Evolutionary conservation across 2,888 invertebrate genomes (phyloP).

Genomic region (Zootermopsis nevadensis): DNA sequence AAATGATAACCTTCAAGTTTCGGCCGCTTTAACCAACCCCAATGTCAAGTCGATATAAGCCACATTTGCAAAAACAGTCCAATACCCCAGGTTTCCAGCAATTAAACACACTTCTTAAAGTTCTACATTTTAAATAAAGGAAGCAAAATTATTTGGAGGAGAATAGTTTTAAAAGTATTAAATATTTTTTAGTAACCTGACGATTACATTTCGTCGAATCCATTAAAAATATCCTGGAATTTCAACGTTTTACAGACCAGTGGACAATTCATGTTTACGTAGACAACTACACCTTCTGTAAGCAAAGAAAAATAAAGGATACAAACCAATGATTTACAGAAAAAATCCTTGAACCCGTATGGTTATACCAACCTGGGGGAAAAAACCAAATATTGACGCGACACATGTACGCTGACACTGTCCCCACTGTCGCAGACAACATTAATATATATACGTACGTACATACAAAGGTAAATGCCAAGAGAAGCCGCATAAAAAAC

Average conservation of each 20-base stretch:
- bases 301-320: not conserved
- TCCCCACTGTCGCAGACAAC: not conserved
- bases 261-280: not conserved
- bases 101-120: no score
- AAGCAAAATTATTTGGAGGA: no score
- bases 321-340: not conserved
- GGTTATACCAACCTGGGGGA: not conserved
- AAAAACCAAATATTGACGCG: constrained; percentile 9
- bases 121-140: no score
- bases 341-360: not conserved
- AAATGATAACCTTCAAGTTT: no score
- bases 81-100: no score
- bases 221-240: not conserved
- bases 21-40: no score
- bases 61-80: no score
- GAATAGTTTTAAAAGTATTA: no score
- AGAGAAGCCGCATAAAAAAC: not conserved
- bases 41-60: no score
- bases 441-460: no score
- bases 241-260: not conserved
- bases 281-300: not conserved
- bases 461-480: not conserved
- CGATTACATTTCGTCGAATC: not conserved
- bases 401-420: constrained; percentile 7
- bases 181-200: no score